Evolutionary conservation across 2,113 vertebrate species (phyloP), one percentile per base, ranked within the genome.

Genomic region (Mirza zaza): DNA sequence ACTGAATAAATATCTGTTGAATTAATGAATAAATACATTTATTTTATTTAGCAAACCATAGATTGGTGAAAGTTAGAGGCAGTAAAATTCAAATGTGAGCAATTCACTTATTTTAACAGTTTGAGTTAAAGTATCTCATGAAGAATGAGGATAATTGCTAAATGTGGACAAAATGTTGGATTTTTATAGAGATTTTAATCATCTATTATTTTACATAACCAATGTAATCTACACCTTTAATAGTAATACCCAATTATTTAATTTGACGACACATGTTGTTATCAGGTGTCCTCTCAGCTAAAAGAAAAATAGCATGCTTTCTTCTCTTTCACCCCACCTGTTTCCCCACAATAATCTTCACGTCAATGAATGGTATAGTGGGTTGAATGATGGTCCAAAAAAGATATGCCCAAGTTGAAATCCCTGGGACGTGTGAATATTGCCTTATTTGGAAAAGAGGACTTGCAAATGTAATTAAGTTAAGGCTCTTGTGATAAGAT

Each of bases 201-300:
- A 90, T 32, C 20, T 50, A 32, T 87, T 96, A 8, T 96, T 96
- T 89, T 70, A 91, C 10, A 77, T 70, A 52, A 76, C 17, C 21
- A 70, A 71, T 90, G 67, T 20, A 65, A 45, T 87, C 27, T 84
- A 65, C 67, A 42, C 45, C 13, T 95, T 94, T 73, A 94, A 42
- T 94, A 90, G 79, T 87, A 95, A 71, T 76, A 87, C 7, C 36
- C 11, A 3, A 87, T 70, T 75, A 93, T 91, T 96, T 93, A 94
- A 87, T 81, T 87, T 45, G 82, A 65, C 52, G 67, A 27, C 29
- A 89, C 57, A 12, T 29, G 8, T 27, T 71, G 0, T 77, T 75
- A 90, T 81, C 25, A 55, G 50, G 8, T 96, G 1, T 73, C 8
- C 32, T 76, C 61, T 90, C 65, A 82, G 36, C 6, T 32, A 92